Base-by-base conservation (phyloP, 2,888 invertebrate genomes). In the Tenthredo scrophulariae region DNA sequence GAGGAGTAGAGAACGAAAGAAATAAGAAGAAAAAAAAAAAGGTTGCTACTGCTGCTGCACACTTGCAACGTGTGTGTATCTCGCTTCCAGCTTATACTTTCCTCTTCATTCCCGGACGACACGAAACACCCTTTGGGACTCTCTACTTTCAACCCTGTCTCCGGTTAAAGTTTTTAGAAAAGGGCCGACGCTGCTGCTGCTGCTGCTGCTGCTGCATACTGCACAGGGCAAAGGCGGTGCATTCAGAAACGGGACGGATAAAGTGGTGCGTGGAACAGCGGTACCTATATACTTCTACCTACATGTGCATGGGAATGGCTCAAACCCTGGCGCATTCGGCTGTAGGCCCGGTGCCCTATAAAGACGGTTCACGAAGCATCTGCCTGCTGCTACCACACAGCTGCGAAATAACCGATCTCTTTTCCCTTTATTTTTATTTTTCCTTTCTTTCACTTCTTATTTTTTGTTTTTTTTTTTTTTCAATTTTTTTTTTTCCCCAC, bases 311-410 rank as follows among this genome's bases (percentile, higher is more conserved):
- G 77, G 77, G 77, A 77, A 77, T 77, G 77, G 54, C 26, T 50
- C 40, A 33, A n/a, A 62, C 62, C 58, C 50, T 40, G 46, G 46
- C 43, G 43, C 83, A 70, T 83, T 83, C 46, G 67, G 83, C 22
- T 65, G 29, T 62, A 77, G 87, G 84, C 83, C 86, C 85, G 86
- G 86, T 86, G 88, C 88, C 89, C 90, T 89, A 46, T 80, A 90
- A 91, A 91, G 90, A 91, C 90, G 91, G 90, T 91, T 89, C 88
- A 90, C 89, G 88, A 87, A 91, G 92, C 92, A 92, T 92, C 92
- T 92, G 92, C 91, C 89, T 88, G 88, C 89, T 90, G 89, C 89
- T 87, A 88, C 89, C 87, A 88, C 89, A 89, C 91, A 91, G 91
- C 91, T 91, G 91, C 91, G 89, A 89, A 91, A 91, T 91, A 91